Conservation (phyloP, 2,888 invertebrate genomes). For the Eupeodes latifasciatus region DNA sequence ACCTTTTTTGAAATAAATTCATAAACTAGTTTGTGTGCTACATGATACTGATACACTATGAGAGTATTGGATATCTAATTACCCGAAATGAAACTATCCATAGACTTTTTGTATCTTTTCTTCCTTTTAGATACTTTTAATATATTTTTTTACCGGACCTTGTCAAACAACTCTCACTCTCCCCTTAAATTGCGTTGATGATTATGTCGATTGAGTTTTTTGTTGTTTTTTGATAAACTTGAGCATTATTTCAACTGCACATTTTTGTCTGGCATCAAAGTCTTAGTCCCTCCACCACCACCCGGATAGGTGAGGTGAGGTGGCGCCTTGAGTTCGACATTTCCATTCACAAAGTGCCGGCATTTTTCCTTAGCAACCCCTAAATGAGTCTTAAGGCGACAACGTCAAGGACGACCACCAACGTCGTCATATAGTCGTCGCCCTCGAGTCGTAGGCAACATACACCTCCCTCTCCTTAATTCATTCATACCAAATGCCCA, state of each 20-base stretch:
- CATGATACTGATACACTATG: conserved; percentile 11
- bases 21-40: conserved; percentile 63
- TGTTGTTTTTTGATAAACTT: background rate
- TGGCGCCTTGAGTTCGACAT: conserved; percentile 39
- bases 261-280: conserved; percentile 60
- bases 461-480: conserved; percentile 18
- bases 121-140: conserved; percentile 1
- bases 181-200: conserved; percentile 1
- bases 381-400: conserved; percentile 58
- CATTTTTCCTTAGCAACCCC: conserved; percentile 8
- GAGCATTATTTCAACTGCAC: conserved; percentile 39
- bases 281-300: conserved; percentile 16
- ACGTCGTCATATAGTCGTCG: background rate
- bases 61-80: conserved; percentile 58
- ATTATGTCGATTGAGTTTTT: conserved; percentile 12
- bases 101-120: conserved; percentile 6
- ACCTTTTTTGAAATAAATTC: conserved; percentile 11
- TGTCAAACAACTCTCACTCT: conserved; percentile 7
- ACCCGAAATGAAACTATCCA: conserved; percentile 17
- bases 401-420: background rate
- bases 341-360: conserved; percentile 62
- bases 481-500: conserved; percentile 63
- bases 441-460: conserved; percentile 3
- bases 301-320: no score
- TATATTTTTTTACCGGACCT: background rate